Percentiles rank a stretch among this genome's conserved stretches.
These are phyloP conservation scores for Lasioglossum oenotherae DNA, from an alignment of 2,888 invertebrate genomes.

Conservation along the genomic window DNA sequence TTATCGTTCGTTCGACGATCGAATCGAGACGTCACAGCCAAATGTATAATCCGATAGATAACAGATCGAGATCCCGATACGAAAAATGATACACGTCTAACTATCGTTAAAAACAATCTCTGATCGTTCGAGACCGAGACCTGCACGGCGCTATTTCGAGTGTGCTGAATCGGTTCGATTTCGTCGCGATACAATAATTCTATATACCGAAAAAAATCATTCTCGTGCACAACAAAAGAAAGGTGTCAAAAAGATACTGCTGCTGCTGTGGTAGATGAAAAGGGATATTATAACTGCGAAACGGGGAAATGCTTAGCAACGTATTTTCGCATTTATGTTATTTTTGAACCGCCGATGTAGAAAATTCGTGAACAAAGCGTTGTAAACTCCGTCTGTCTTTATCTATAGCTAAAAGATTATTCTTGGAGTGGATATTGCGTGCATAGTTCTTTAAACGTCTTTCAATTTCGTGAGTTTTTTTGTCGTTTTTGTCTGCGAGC, in stretches of 20 bases:
- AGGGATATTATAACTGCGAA: constrained; percentile 53
- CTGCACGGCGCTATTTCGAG: constrained; percentile 33
- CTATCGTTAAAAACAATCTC: constrained; percentile 29
- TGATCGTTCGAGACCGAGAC: constrained; percentile 17
- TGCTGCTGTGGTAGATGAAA: not conserved
- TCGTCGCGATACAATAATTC: constrained; percentile 25
- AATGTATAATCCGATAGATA: constrained; percentile 14
- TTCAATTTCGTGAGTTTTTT: constrained; percentile 14
- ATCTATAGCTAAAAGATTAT: constrained; percentile 56
- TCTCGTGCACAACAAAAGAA: constrained; percentile 11
- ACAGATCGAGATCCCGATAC: not conserved
- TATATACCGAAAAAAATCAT: constrained; percentile 44
- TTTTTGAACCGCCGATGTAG: constrained; percentile 68
- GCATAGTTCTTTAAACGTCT: constrained; percentile 41
- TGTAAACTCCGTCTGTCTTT: constrained; percentile 29
- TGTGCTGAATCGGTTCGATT: constrained; percentile 38
- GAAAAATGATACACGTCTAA: constrained; percentile 32
- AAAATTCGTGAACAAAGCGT: constrained; percentile 64
- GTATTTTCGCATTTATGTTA: constrained; percentile 71
- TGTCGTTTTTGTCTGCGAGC: not conserved
- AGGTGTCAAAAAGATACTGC: constrained; percentile 21
- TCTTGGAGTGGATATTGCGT: constrained; percentile 62
- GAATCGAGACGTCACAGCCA: not conserved
- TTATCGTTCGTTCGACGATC: constrained; percentile 20
- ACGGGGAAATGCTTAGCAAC: constrained; percentile 47